Conservation (phyloP, 2,797 vertebrate genomes). For the Brachyrhaphis roseni region DNA sequence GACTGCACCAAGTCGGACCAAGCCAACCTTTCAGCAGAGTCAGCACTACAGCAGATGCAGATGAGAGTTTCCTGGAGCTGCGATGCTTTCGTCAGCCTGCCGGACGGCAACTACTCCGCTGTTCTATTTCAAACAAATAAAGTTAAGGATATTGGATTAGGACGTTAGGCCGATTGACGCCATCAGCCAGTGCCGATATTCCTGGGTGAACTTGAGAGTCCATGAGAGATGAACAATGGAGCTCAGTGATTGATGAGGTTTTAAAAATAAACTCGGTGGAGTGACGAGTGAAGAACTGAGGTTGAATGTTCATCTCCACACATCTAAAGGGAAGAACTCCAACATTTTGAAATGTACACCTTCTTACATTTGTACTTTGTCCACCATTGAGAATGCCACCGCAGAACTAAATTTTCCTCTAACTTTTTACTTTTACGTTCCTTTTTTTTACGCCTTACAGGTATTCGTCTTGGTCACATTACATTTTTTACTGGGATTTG, state of each 20-base stretch:
- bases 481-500: not conserved
- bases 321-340: not conserved
- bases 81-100: constrained; percentile 6
- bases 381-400: not conserved
- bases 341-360: not conserved
- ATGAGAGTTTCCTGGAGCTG: constrained; percentile 16
- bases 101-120: constrained; percentile 16
- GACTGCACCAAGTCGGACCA: constrained; percentile 59
- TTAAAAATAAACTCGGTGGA: constrained; percentile 50
- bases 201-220: constrained; percentile 29
- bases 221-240: constrained; percentile 39
- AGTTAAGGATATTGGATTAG: constrained; percentile 60
- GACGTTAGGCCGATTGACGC: constrained; percentile 27
- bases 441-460: not conserved
- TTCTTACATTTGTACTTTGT: not conserved
- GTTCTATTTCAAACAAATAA: constrained; percentile 53
- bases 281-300: constrained; percentile 17
- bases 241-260: constrained; percentile 47
- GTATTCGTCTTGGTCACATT: not conserved
- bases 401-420: not conserved
- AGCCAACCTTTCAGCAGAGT: constrained; percentile 54
- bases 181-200: not conserved
- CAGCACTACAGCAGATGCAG: constrained; percentile 51
- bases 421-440: not conserved
- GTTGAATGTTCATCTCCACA: constrained; percentile 5